Conservation (phyloP, 2,888 invertebrate species). For the Vanessa cardui region DNA sequence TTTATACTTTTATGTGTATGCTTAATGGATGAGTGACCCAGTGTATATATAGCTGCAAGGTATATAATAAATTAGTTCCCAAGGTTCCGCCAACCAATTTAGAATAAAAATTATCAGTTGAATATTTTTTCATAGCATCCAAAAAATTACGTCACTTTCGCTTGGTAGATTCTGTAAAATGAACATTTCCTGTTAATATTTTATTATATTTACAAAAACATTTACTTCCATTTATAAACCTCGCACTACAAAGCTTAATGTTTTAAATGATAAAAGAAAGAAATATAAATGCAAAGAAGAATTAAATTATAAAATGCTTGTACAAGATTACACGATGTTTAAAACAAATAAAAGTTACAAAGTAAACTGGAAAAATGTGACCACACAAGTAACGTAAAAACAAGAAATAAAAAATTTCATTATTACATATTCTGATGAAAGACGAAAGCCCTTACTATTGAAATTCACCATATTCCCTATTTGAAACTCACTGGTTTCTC, state of each 20-base stretch:
- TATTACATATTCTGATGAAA: conserved; percentile 37
- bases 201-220: no score
- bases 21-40: no score
- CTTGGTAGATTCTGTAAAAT: no score
- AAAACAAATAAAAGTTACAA: conserved; percentile 21
- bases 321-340: conserved; percentile 7
- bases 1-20: no score
- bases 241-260: background rate
- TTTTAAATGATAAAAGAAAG: background rate
- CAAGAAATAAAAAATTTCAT: conserved; percentile 36
- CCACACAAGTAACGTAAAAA: conserved; percentile 32
- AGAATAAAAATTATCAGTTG: no score
- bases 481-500: conserved; percentile 22
- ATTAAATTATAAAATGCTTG: conserved; percentile 5
- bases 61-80: no score
- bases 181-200: no score
- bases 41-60: no score
- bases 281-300: background rate
- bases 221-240: background rate
- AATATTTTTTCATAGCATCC: no score
- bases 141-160: no score
- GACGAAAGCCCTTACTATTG: conserved; percentile 24
- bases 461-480: background rate
- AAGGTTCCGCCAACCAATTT: no score
- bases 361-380: conserved; percentile 29